Conservation (phyloP, 2,113 vertebrate genomes). For the Apodemus sylvaticus region DNA sequence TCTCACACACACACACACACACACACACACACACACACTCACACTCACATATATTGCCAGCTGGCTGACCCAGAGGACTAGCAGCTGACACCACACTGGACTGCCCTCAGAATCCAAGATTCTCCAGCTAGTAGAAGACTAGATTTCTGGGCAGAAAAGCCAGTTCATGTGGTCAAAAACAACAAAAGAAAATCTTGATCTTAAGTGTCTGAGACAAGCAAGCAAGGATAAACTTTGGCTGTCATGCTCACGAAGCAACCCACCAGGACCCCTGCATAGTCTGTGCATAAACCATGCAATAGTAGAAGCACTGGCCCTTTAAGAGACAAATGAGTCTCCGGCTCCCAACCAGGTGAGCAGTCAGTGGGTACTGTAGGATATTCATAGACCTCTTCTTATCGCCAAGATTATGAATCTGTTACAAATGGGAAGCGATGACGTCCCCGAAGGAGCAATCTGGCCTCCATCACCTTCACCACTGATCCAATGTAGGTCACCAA, state of each 20-base stretch:
- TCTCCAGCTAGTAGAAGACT: background rate
- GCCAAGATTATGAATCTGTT: background rate
- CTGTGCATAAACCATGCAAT: accelerated
- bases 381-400: background rate
- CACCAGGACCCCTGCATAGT: background rate
- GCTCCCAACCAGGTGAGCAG: background rate
- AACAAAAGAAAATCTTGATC: background rate
- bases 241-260: background rate
- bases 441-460: background rate
- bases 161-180: background rate
- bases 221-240: background rate
- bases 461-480: background rate
- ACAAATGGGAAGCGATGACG: background rate
- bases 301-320: background rate
- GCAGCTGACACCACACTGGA: background rate
- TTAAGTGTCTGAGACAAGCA: background rate
- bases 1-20: background rate
- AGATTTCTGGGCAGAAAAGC: background rate
- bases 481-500: background rate
- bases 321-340: background rate
- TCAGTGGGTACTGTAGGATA: accelerated
- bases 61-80: background rate
- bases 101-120: background rate
- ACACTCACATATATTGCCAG: too few species aligned
- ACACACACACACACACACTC: background rate